These are phyloP conservation scores for Burhinus oedicnemus DNA, from an alignment of 2,113 vertebrate species.

Conservation along the genomic window DNA sequence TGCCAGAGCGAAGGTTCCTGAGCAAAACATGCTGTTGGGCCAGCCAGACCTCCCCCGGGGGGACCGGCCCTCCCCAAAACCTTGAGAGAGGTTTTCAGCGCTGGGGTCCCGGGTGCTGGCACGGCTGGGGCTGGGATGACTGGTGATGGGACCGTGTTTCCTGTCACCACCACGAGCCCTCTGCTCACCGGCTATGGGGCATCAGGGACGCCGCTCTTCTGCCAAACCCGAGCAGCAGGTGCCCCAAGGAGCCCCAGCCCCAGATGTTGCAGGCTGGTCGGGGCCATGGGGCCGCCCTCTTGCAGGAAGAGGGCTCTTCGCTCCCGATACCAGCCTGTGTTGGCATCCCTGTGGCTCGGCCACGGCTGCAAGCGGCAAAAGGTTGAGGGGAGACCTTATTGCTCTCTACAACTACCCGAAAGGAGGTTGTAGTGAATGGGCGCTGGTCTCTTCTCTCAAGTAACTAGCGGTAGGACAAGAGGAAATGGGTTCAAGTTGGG, in stretches of 20 bases:
- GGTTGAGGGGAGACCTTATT: no score
- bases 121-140: rapidly evolving
- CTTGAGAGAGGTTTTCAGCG: neutral
- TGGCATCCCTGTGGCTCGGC: rapidly evolving
- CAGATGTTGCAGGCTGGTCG: neutral
- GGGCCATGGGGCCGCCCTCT: neutral
- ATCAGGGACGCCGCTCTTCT: neutral
- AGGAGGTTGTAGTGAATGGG: no score
- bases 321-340: rapidly evolving
- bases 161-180: rapidly evolving
- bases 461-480: no score
- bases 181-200: rapidly evolving
- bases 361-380: rapidly evolving
- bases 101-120: rapidly evolving
- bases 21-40: neutral
- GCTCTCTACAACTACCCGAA: no score
- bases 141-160: rapidly evolving
- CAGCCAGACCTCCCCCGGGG: neutral
- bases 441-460: no score
- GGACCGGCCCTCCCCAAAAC: neutral
- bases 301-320: neutral
- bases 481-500: no score
- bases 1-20: neutral
- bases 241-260: neutral
- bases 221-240: neutral